Base-by-base conservation (phyloP, 2,888 invertebrate species). In the Xestobium rufovillosum region DNA sequence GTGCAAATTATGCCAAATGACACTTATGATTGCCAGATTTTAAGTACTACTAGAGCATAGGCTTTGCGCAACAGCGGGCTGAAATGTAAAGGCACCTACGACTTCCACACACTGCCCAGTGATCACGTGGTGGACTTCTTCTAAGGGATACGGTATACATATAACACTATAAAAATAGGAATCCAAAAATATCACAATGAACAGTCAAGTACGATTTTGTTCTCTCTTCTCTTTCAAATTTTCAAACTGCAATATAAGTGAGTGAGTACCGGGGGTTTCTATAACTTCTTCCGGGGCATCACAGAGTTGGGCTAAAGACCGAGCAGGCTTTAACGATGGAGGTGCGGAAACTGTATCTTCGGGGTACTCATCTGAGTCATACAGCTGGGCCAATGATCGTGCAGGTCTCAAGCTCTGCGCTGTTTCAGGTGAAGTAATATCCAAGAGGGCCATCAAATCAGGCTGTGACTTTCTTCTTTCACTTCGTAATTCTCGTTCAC, bases 181-280 rank as follows among this genome's bases (percentile, higher is more conserved):
- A n/a, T n/a, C 23, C 23, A 8, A 19, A n/a, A 19, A 19, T 19
- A 8, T 19, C 23, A 19, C 23, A 19, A 19, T n/a, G 6, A n/a
- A n/a, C 23, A n/a, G n/a, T 19, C 6, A n/a, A 19, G 6, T 19
- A 19, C 23, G 23, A n/a, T 19, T 8, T n/a, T 19, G 23, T n/a
- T n/a, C 23, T 6, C n/a, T 19, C 23, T 19, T 19, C 23, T 60
- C 78, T 48, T 85, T 87, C 49, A 84, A 70, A 42, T 76, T 83
- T 65, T 87, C 87, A 81, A 86, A 87, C 63, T 83, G 80, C 48
- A 81, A 83, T 54, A 87, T 86, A 43, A 87, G 70, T 27, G 83
- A 80, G 53, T 80, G 80, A 9, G 83, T 80, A 32, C 79, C 76
- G 12, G 74, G 69, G 50, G 69, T 69, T 54, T 72, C 55, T 4